Conservation (phyloP, 2,797 vertebrate genomes). For the Pseudochromis fuscus region DNA sequence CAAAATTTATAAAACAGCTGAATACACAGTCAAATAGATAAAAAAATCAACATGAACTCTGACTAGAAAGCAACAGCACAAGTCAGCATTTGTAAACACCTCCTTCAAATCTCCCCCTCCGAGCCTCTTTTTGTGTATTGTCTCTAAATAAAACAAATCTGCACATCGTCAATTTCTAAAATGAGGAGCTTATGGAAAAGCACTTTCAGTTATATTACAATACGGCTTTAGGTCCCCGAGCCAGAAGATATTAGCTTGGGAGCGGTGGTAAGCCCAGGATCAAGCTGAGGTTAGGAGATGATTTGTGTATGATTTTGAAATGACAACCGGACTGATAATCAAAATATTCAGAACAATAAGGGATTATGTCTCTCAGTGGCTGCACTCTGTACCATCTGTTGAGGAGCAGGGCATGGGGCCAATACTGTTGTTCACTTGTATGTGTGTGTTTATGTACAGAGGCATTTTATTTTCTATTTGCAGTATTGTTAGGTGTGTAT, state of each 20-base stretch:
- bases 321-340: conserved; percentile 65
- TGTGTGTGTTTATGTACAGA: conserved; percentile 18
- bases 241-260: conserved; percentile 63
- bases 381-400: conserved; percentile 69
- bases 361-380: conserved; percentile 66
- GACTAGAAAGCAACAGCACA: conserved; percentile 34
- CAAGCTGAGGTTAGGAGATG: conserved; percentile 57
- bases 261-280: conserved; percentile 55
- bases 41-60: no score
- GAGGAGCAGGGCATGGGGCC: conserved; percentile 6
- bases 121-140: conserved; percentile 46
- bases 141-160: conserved; percentile 60
- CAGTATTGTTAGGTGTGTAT: background rate
- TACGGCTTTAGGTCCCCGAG: conserved; percentile 37
- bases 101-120: conserved; percentile 50
- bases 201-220: conserved; percentile 63
- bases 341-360: conserved; percentile 76
- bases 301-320: conserved; percentile 72
- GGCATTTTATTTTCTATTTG: background rate
- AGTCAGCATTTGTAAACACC: conserved; percentile 60
- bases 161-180: conserved; percentile 53
- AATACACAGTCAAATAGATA: no score
- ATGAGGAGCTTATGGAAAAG: conserved; percentile 66
- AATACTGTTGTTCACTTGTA: conserved; percentile 44
- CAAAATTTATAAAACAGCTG: no score